Evolutionary conservation across 2,888 invertebrate genomes (phyloP).

Genomic region (Poecilus cupreus): DNA sequence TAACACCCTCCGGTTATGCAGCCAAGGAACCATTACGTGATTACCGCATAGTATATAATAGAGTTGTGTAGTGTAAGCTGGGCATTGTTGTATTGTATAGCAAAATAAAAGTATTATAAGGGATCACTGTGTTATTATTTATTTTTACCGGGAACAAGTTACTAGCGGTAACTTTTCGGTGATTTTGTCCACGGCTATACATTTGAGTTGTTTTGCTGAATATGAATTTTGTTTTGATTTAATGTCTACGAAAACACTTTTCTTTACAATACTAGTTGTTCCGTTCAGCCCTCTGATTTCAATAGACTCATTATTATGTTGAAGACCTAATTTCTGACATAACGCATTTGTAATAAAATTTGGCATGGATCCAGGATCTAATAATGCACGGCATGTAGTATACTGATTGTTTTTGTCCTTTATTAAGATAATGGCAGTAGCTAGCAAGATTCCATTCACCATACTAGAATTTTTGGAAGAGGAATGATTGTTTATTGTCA

Average conservation of each 20-base stretch:
- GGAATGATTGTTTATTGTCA: neutral
- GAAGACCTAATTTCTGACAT: neutral
- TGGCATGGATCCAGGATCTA: neutral
- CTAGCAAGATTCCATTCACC: neutral
- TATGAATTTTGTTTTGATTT: neutral
- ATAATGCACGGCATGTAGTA: neutral
- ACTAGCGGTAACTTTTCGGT: slow-evolving; percentile 21
- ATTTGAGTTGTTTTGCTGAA: no score
- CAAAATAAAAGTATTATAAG: no score
- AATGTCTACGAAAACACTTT: neutral
- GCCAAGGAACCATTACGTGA: no score
- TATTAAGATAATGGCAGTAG: neutral
- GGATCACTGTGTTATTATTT: no score
- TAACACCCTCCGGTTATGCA: no score
- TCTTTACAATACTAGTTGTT: neutral
- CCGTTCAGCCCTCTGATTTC: neutral
- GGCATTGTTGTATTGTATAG: no score
- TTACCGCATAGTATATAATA: no score
- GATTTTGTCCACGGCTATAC: neutral
- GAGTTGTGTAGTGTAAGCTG: no score
- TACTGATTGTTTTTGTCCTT: neutral
- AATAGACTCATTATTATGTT: neutral
- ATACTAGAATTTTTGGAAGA: neutral
- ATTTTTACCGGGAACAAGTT: no score
- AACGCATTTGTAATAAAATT: neutral